Evolutionary conservation across 1,140 invertebrate genomes (phyloP).

Genomic region (Streblospio benedicti): DNA sequence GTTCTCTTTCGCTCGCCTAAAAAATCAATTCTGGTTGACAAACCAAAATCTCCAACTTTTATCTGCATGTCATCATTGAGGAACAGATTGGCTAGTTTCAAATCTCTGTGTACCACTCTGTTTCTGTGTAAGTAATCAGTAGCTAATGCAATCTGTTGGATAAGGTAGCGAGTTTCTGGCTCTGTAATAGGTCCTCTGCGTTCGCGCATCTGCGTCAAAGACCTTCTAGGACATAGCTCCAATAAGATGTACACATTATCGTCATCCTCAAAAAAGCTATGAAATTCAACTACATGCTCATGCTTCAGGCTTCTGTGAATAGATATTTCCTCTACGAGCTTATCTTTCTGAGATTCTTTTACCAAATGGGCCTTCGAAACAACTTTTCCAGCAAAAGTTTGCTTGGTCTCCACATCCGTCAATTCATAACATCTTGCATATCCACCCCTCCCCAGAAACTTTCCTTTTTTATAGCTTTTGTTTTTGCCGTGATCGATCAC

Average conservation of each 20-base stretch:
- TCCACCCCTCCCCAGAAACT: constrained; percentile 62
- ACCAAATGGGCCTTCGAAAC: constrained; percentile 82
- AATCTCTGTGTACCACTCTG: constrained; percentile 88
- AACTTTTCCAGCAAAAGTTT: constrained; percentile 87
- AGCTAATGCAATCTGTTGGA: constrained; percentile 82
- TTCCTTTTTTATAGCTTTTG: constrained; percentile 70
- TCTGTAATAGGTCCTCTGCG: constrained; percentile 86
- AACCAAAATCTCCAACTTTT: constrained; percentile 96
- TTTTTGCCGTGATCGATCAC: constrained; percentile 65
- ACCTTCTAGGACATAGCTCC: constrained; percentile 84
- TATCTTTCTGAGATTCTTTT: constrained; percentile 82
- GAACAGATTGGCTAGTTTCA: constrained; percentile 95
- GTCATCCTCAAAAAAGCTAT: constrained; percentile 86
- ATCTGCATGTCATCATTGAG: constrained; percentile 85
- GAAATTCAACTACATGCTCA: constrained; percentile 84
- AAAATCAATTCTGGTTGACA: constrained; percentile 81
- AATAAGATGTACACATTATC: constrained; percentile 92
- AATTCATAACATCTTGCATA: constrained; percentile 99
- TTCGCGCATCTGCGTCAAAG: constrained; percentile 68
- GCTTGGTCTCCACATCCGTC: constrained; percentile 61
- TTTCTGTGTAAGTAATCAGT: constrained; percentile 82
- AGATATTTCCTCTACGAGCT: constrained; percentile 75
- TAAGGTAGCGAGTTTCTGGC: constrained; percentile 89
- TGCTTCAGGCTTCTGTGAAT: constrained; percentile 82
- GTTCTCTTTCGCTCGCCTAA: constrained; percentile 74